phyloP scores from a whole-genome alignment of 1,140 invertebrate genomes.

The Pectinophora gossypiella region DNA sequence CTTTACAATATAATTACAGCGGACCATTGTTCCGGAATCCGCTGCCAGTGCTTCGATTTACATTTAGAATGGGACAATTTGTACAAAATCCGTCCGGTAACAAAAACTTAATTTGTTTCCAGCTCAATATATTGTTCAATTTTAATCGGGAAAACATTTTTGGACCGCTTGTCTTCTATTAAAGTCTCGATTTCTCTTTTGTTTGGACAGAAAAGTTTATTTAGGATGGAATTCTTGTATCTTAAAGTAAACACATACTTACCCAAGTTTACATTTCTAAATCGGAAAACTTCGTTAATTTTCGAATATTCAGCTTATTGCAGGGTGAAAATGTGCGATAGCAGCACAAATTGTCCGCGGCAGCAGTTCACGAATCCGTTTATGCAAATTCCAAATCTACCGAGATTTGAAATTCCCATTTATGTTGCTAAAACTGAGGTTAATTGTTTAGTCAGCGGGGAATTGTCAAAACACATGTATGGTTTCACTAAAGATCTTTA shows the following conservation, averaged over 20 bases:
- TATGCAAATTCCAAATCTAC: slow-evolving; percentile 17
- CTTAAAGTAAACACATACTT: no score
- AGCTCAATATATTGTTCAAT: slow-evolving; percentile 1
- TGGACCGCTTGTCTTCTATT: background rate
- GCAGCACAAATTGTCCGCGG: background rate
- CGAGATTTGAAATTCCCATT: background rate
- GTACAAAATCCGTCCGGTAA: slow-evolving; percentile 11
- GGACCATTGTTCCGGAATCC: slow-evolving; percentile 45
- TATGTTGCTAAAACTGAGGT: background rate
- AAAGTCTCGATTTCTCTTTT: background rate
- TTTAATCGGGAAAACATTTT: background rate
- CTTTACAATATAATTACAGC: slow-evolving; percentile 66
- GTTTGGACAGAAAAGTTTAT: background rate
- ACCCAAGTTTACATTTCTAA: no score
- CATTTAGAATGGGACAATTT: slow-evolving; percentile 53
- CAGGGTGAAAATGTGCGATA: background rate
- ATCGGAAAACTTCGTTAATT: no score
- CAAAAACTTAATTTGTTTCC: slow-evolving; percentile 6
- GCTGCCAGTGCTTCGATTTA: slow-evolving; percentile 46
- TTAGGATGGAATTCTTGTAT: background rate
- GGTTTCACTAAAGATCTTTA: slow-evolving; percentile 67
- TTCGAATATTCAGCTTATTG: no score
- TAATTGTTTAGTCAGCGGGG: background rate
- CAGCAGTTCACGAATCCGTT: slow-evolving; percentile 7
- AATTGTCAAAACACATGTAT: slow-evolving; percentile 5